Base-by-base conservation (phyloP, 92 coral and sea anemone genomes). In the Porites cylindrica region DNA sequence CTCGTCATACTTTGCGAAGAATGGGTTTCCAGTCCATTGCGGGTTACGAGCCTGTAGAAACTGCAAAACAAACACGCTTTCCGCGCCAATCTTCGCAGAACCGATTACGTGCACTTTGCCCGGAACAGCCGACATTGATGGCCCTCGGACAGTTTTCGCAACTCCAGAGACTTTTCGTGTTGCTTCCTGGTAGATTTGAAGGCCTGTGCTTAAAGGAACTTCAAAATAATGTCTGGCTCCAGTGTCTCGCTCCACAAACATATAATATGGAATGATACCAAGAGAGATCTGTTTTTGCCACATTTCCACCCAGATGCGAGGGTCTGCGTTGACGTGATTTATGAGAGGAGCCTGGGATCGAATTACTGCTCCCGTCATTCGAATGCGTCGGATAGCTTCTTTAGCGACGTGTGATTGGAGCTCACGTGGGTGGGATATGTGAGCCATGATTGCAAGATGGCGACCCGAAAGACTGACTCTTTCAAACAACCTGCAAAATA, bases 401-500 rank as follows among this genome's bases (percentile, higher is more conserved):
- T 7, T 52, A 50, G 63, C 79, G 79, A 75, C 79, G 7, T 26
- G 60, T 75, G 64, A 75, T 56, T 75, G 79, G 79, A 75, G 79
- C 63, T 75, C 79, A 17, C 79, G 79, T 4, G 79, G 79, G 14
- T 75, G 79, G 18, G 79, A 75, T 64, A 75, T 54, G 63, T 75
- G 79, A 51, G 79, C 79, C 79, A 75, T 75, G 32, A 75, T 51
- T 20, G 79, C 79, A 75, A 75, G 79, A 75, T 75, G 79, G 47
- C 43, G 79, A 51, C 79, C 79, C 13, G 79, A 75, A 5, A 75
- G 62, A n/a, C 63, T 75, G 19, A 75, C 79, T 75, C 8, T 51
- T 75, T 75, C 79, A 75, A 75, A 75, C 65, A 75, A 23, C 64
- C 79, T 75, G 26, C 19, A 75, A 75, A 54, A 13, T 29, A 58